Percentiles rank a stretch among this genome's conserved stretches.
Evolutionary conservation across 1,140 invertebrate genomes (phyloP).

Genomic region (Acyrthosiphon pisum): DNA sequence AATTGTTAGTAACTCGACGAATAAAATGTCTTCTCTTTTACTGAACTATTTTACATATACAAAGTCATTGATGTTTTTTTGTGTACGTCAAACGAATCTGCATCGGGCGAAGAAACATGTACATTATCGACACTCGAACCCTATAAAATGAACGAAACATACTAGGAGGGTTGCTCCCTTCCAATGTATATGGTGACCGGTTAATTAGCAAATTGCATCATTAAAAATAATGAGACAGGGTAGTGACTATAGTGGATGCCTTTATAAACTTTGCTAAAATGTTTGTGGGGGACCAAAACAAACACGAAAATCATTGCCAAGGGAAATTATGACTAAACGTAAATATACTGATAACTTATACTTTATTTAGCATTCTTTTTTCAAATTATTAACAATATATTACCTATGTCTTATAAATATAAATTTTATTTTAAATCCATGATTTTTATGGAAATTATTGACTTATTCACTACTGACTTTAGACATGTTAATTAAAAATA

Average conservation of each 20-base stretch:
- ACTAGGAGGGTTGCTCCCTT: constrained; percentile 48
- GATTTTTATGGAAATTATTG: background rate
- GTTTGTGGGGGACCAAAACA: constrained; percentile 33
- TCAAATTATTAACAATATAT: background rate
- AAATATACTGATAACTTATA: constrained; percentile 21
- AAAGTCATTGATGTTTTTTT: background rate
- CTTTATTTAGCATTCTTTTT: background rate
- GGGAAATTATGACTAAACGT: constrained; percentile 1
- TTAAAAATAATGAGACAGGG: constrained; percentile 55
- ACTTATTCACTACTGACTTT: background rate
- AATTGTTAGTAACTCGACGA: no score
- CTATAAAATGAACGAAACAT: constrained; percentile 33
- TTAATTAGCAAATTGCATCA: constrained; percentile 57
- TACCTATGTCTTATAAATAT: background rate
- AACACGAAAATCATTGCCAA: constrained; percentile 19
- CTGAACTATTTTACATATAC: background rate
- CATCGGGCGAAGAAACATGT: constrained; percentile 12
- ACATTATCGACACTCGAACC: constrained; percentile 46
- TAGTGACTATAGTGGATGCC: background rate
- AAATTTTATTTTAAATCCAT: background rate
- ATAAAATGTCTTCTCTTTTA: background rate
- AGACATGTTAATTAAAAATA: background rate
- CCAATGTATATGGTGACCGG: constrained; percentile 44
- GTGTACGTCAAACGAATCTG: constrained; percentile 38
- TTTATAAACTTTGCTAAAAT: background rate